phyloP scores from a whole-genome alignment of 2,888 invertebrate species.

The Chalcosyrphus nemorum region DNA sequence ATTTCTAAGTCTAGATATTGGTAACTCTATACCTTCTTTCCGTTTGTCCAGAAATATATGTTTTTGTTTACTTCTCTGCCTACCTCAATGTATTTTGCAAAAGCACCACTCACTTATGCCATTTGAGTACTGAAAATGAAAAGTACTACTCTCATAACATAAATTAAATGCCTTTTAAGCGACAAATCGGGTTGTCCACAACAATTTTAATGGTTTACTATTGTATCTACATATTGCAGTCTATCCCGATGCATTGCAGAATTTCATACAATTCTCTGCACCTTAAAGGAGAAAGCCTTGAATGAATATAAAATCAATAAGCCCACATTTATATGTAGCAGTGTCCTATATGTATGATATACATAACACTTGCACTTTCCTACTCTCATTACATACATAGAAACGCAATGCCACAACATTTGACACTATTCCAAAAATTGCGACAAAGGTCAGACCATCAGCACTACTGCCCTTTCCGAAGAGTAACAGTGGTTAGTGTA shows the following conservation, averaged over 20 bases:
- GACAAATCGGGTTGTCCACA: not conserved
- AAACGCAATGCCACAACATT: conserved; percentile 13
- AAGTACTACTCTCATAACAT: not conserved
- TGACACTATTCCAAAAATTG: conserved; percentile 17
- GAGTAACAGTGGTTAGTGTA: not conserved
- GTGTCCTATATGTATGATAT: not conserved
- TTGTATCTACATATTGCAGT: not conserved
- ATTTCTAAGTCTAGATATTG: too few species aligned
- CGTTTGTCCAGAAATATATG: too few species aligned
- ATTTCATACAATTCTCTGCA: not conserved
- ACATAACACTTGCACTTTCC: conserved; percentile 19
- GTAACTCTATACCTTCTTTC: too few species aligned
- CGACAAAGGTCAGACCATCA: conserved; percentile 5
- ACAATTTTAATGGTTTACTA: not conserved
- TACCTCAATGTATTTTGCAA: too few species aligned
- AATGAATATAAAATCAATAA: conserved; percentile 2
- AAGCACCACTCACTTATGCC: not conserved
- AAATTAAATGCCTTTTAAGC: not conserved
- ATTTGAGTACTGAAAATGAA: not conserved
- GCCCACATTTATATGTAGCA: not conserved
- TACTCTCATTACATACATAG: not conserved
- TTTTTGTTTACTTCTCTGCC: too few species aligned
- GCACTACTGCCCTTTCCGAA: not conserved
- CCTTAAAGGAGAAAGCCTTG: not conserved
- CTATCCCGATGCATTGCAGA: not conserved